Evolutionary conservation across 92 coral and sea anemone species (phyloP).

Genomic region (Porites cylindrica): DNA sequence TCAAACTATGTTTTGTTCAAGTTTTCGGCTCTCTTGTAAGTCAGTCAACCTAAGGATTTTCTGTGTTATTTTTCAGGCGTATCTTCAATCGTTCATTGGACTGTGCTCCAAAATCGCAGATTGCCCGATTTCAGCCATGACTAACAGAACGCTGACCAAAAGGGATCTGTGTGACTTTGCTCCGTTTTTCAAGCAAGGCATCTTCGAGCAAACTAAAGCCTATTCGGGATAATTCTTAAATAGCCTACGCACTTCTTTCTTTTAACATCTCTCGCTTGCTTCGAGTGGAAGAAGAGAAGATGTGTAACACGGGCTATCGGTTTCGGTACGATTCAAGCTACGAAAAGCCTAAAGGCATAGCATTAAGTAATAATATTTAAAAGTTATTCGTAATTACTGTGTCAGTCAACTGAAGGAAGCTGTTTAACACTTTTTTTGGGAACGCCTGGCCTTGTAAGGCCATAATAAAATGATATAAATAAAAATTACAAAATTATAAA

Average conservation of each 20-base stretch:
- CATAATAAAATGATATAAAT: no score
- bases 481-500: no score
- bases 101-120: constrained; percentile 90
- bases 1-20: no score
- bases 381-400: no score
- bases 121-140: constrained; percentile 89
- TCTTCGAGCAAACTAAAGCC: constrained; percentile 94
- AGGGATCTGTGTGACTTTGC: constrained; percentile 96
- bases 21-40: neutral
- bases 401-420: no score
- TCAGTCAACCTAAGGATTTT: neutral
- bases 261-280: no score
- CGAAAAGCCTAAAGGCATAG: no score
- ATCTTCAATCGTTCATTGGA: constrained; percentile 86
- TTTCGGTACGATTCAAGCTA: no score
- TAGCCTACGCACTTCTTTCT: neutral
- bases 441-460: neutral
- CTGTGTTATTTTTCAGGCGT: constrained; percentile 66
- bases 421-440: no score
- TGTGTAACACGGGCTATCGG: no score
- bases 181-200: constrained; percentile 98
- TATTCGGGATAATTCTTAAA: constrained; percentile 50
- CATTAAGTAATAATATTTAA: no score
- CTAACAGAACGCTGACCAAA: constrained; percentile 87
- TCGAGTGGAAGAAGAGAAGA: no score